Base-by-base conservation (phyloP, 2,888 invertebrate species). In the Acanthoscelides obtectus region DNA sequence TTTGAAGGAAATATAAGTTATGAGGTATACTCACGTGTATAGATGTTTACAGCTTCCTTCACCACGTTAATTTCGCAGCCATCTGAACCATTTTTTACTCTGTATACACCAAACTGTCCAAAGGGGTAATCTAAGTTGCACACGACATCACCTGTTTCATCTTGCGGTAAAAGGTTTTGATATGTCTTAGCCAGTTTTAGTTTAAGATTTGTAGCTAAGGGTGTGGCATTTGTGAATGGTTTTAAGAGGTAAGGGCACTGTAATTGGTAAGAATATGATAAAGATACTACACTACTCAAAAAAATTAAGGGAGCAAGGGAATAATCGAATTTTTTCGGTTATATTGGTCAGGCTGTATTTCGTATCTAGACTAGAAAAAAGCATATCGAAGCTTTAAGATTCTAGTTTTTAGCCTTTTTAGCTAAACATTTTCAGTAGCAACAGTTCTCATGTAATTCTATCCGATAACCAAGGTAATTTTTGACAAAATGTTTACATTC, bases 31-130 rank as follows among this genome's bases (percentile, higher is more conserved):
- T 78, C 76, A 81, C 81, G 79, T 66, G 78, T 72, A 74, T 80
- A 77, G 67, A 77, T 77, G 73, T 80, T 80, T 3, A 80, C 80
- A 20, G 80, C 79, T 69, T 80, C 78, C 69, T 79, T 78, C 6
- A 80, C 21, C 8, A 74, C 73, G 0, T 75, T 72, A 17, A 79
- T 71, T 67, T 65, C 69, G 71, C 81, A 81, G 64, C 73, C 74
- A 0, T 69, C 69, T 20, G 73, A 72, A 69, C 74, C 76, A 22
- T 22, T 21, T 63, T 17, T 21, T 22, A 79, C 75, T 67, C 77
- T 74, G 67, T 81, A 81, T 67, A 80, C 73, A 21, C 81, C 81
- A 72, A 81, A 81, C 73, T 81, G 78, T 69, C 76, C 79, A 70
- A 81, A 80, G 68, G 77, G 21, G 6, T 72, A 66, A 66, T 77